phyloP scores from a whole-genome alignment of 2,797 vertebrate species.

The Prunella strophiata region DNA sequence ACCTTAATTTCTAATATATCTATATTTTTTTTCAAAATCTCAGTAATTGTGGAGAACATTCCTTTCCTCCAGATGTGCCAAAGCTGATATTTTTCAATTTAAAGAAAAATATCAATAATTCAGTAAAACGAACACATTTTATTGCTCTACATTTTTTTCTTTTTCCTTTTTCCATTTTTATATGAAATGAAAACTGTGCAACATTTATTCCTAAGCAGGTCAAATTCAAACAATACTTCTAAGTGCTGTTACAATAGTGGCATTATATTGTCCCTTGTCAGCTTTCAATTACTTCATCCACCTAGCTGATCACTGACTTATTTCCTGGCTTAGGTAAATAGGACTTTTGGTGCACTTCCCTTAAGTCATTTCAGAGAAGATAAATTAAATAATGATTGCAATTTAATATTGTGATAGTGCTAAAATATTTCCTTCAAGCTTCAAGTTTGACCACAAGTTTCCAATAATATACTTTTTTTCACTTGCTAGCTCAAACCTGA shows the following conservation, averaged over 20 bases:
- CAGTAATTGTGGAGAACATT: conserved; percentile 71
- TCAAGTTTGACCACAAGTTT: conserved; percentile 85
- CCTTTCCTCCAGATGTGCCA: conserved; percentile 70
- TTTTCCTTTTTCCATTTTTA: conserved; percentile 26
- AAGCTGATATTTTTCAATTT: conserved; percentile 73
- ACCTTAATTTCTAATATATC: conserved; percentile 70
- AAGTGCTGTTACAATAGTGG: conserved; percentile 76
- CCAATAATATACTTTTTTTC: conserved; percentile 83
- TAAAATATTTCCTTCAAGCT: conserved; percentile 85
- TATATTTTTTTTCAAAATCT: conserved; percentile 60
- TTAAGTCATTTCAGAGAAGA: conserved; percentile 80
- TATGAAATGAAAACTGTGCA: conserved; percentile 75
- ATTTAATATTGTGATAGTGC: conserved; percentile 84
- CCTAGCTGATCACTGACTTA: conserved; percentile 78
- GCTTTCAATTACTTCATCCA: conserved; percentile 78
- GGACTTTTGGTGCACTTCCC: conserved; percentile 76
- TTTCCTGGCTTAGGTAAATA: conserved; percentile 82
- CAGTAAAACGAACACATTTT: conserved; percentile 66
- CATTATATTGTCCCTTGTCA: conserved; percentile 80
- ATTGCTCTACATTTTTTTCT: conserved; percentile 29
- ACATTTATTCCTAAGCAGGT: conserved; percentile 67
- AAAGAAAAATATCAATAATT: conserved; percentile 66
- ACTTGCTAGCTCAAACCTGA: conserved; percentile 79
- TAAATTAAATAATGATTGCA: conserved; percentile 86
- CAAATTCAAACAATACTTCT: conserved; percentile 73